Evolutionary conservation across 2,113 vertebrate genomes (phyloP).

Genomic region (Mirza zaza): DNA sequence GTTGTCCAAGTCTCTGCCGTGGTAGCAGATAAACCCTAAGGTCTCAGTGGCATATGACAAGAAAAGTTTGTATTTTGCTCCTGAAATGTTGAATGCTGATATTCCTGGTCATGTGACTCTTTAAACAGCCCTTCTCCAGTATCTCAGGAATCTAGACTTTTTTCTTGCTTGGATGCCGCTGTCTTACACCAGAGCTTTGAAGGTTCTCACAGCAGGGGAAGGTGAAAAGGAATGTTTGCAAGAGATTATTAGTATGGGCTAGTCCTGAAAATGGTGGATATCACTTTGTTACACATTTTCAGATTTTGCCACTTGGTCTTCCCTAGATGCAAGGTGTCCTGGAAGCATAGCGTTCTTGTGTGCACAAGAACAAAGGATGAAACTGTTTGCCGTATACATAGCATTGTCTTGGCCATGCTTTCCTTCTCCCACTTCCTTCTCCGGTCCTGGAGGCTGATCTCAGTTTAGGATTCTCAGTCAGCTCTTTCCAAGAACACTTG

Average conservation of each 20-base stretch:
- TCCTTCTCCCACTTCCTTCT: neutral
- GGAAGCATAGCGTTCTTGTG: neutral
- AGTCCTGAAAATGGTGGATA: neutral
- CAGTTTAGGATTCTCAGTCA: neutral
- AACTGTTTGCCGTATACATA: rapidly evolving
- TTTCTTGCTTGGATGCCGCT: neutral
- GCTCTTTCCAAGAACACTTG: neutral
- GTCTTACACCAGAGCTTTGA: neutral
- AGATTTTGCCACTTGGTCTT: neutral
- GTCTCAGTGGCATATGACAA: neutral
- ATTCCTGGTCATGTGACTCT: neutral
- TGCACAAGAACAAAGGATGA: neutral
- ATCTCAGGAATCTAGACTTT: neutral
- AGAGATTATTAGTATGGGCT: neutral
- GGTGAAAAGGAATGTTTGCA: neutral
- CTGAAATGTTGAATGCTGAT: neutral
- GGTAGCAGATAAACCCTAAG: neutral
- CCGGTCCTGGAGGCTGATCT: neutral
- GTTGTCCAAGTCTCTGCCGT: neutral
- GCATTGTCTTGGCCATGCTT: neutral
- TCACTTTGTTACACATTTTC: neutral
- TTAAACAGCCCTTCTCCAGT: neutral
- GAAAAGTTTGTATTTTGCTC: neutral
- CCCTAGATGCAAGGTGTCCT: neutral
- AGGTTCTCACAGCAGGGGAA: neutral